Percentiles rank a stretch among this genome's conserved stretches.
Evolutionary conservation across 2,113 vertebrate genomes (phyloP).

Genomic region (Hoplias malabaricus): DNA sequence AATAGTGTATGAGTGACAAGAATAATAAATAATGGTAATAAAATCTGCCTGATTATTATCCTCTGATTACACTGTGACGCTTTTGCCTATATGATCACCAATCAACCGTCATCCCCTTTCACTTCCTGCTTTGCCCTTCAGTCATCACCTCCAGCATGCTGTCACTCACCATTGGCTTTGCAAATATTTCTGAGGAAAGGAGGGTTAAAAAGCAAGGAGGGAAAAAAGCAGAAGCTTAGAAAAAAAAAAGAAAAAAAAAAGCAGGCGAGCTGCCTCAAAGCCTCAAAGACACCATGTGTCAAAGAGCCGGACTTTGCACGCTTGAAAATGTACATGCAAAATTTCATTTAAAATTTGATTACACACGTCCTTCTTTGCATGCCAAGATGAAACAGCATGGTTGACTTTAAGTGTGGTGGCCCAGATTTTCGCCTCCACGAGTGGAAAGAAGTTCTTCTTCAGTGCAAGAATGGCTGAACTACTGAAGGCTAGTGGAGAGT

Average conservation of each 20-base stretch:
- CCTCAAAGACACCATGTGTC: slow-evolving; percentile 51
- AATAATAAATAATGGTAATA: slow-evolving; percentile 1
- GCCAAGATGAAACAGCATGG: slow-evolving; percentile 64
- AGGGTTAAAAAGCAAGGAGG: slow-evolving; percentile 9
- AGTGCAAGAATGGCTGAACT: slow-evolving; percentile 18
- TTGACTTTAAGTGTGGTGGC: slow-evolving; percentile 52
- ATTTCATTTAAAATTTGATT: slow-evolving; percentile 65
- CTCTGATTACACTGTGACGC: slow-evolving; percentile 2
- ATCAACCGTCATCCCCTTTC: slow-evolving; percentile 38
- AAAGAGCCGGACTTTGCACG: slow-evolving; percentile 56
- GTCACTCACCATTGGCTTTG: slow-evolving; percentile 39
- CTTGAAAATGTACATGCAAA: slow-evolving; percentile 63
- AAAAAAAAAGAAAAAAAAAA: slow-evolving; percentile 17
- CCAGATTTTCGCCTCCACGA: slow-evolving; percentile 56
- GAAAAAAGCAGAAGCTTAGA: too few relatives aligned
- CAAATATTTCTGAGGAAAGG: slow-evolving; percentile 38
- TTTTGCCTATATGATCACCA: slow-evolving; percentile 20
- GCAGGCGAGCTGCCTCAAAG: slow-evolving; percentile 43
- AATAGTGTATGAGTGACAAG: background rate
- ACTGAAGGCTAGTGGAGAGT: slow-evolving; percentile 21
- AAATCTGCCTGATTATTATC: slow-evolving; percentile 24
- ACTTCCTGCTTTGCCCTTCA: slow-evolving; percentile 27
- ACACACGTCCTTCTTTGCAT: slow-evolving; percentile 53
- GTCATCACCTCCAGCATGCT: slow-evolving; percentile 44
- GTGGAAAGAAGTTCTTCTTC: slow-evolving; percentile 41